Percentiles rank a stretch among this genome's conserved stretches.
phyloP scores from a whole-genome alignment of 2,113 vertebrate genomes.

The Triplophysa rosa region DNA sequence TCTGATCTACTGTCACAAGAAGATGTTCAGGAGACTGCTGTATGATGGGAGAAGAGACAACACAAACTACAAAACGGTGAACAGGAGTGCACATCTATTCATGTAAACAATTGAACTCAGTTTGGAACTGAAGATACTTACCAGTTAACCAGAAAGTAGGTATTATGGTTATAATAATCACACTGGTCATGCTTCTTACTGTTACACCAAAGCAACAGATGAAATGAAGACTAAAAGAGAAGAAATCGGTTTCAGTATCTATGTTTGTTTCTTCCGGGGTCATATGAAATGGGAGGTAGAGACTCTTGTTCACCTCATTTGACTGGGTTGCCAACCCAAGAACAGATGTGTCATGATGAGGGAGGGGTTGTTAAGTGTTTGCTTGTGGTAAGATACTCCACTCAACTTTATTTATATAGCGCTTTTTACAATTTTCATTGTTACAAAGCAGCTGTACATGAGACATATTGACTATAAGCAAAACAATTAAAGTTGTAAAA shows the following conservation, averaged over 20 bases:
- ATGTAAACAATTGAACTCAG: background rate
- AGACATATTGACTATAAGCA: too few species aligned
- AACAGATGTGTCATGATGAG: too few species aligned
- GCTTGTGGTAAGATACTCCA: too few species aligned
- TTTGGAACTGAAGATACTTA: conserved; percentile 6
- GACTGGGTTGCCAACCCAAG: too few species aligned
- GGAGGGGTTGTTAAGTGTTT: too few species aligned
- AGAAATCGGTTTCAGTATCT: background rate
- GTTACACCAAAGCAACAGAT: background rate
- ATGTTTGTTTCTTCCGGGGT: background rate
- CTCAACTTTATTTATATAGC: too few species aligned
- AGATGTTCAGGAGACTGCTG: conserved; percentile 37
- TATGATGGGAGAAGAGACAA: conserved; percentile 29
- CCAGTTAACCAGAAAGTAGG: conserved; percentile 10
- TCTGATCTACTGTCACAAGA: background rate
- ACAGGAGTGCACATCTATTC: background rate
- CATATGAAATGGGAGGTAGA: background rate
- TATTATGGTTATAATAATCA: background rate
- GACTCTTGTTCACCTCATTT: background rate
- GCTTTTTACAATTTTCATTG: too few species aligned
- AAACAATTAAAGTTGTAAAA: too few species aligned
- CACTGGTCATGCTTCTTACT: background rate
- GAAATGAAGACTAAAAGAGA: background rate
- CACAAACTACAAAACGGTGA: conserved; percentile 2
- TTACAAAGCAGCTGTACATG: too few species aligned